These are phyloP conservation scores for Strix aluco DNA, from an alignment of 2,113 vertebrate genomes.

Conservation along the genomic window DNA sequence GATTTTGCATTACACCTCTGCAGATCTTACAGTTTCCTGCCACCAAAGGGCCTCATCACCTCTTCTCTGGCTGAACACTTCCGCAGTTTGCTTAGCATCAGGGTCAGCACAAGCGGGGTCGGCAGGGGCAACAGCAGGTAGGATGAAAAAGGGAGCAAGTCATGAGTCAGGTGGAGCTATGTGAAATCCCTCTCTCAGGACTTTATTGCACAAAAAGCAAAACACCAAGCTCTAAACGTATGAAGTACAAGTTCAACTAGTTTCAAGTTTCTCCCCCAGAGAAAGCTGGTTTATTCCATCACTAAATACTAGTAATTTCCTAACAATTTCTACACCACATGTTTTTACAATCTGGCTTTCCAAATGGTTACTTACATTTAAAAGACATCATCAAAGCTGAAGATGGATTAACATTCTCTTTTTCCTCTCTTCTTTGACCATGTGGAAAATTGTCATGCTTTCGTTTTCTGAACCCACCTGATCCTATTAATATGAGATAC, in stretches of 20 bases:
- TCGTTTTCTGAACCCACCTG: conserved; percentile 81
- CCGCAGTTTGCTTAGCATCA: not conserved
- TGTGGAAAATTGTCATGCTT: conserved; percentile 80
- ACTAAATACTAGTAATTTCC: not conserved
- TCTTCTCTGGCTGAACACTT: not conserved
- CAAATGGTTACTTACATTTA: conserved; percentile 80
- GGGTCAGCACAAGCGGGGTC: not conserved
- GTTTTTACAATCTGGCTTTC: not conserved
- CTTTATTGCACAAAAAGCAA: not conserved
- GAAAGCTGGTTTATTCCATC: not conserved
- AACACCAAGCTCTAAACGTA: not conserved
- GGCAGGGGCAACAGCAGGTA: not conserved
- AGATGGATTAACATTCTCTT: conserved; percentile 72
- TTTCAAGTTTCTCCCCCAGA: not conserved
- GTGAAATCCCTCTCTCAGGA: not conserved
- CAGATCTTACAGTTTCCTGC: not conserved
- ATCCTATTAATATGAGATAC: conserved; percentile 56
- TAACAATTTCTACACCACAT: not conserved
- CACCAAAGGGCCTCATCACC: not conserved
- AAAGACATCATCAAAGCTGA: conserved; percentile 85
- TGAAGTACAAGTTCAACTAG: not conserved
- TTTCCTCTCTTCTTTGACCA: conserved; percentile 76
- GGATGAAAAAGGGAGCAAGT: not conserved
- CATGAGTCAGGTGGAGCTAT: not conserved
- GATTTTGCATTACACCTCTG: not conserved